A percentile compares a stretch with the other conserved stretches of the same genome.
Evolutionary conservation across 2,888 invertebrate genomes (phyloP).

Genomic region (Crocallis elinguaria): DNA sequence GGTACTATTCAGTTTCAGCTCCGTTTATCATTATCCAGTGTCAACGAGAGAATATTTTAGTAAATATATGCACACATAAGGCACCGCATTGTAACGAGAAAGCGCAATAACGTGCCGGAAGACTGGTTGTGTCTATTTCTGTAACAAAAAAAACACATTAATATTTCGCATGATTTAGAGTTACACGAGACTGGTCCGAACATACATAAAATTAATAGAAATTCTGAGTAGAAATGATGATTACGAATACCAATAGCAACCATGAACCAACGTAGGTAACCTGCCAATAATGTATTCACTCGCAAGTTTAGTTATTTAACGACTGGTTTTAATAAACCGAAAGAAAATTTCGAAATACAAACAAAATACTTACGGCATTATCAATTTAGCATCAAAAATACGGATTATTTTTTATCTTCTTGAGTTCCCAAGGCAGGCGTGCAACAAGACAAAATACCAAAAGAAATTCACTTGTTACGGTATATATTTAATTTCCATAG

Average conservation of each 20-base stretch:
- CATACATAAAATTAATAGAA: constrained; percentile 25
- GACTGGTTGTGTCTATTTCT: constrained; percentile 78
- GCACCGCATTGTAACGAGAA: constrained; percentile 75
- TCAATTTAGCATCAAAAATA: constrained; percentile 78
- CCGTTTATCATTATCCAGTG: constrained; percentile 69
- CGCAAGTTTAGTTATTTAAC: neutral
- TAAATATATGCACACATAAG: constrained; percentile 62
- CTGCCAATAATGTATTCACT: constrained; percentile 48
- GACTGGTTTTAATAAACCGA: constrained; percentile 20
- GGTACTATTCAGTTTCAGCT: constrained; percentile 67
- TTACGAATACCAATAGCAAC: constrained; percentile 20
- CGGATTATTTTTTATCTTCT: constrained; percentile 81
- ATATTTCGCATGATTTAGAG: neutral
- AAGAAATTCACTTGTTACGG: constrained; percentile 59
- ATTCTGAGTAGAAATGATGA: constrained; percentile 4
- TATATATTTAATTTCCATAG: constrained; percentile 50
- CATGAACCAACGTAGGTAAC: constrained; percentile 47
- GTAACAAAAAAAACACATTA: constrained; percentile 69
- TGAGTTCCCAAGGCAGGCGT: constrained; percentile 82
- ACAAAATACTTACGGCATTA: constrained; percentile 78
- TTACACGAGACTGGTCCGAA: neutral
- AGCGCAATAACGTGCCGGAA: constrained; percentile 72
- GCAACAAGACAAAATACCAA: constrained; percentile 80
- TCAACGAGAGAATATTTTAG: constrained; percentile 50
- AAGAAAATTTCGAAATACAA: constrained; percentile 43